Base-by-base conservation (phyloP, 2,888 invertebrate species). In the Oasisia sp. region DNA sequence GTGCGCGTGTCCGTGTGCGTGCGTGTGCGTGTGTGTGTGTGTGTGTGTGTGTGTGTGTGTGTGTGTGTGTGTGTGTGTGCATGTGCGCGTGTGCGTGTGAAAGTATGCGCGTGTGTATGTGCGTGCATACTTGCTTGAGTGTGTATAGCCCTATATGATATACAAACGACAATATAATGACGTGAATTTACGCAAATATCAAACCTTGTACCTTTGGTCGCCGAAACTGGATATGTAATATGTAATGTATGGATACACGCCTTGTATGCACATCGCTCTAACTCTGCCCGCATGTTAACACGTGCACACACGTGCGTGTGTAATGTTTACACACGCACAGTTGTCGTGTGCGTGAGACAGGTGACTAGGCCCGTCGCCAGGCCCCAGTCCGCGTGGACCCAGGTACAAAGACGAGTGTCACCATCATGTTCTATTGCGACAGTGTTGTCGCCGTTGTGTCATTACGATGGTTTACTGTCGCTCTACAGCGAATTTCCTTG, bases 361-460 rank as follows among this genome's bases (percentile, higher is more conserved):
- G 74, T 74, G 74, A 5, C 74, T 19, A 7, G 27, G 27, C 74
- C n/a, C 7, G 74, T 7, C 74, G 74, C 7, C 74, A 2, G 74
- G 74, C 74, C 7, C 19, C 27, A 14, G 74, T 27, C 19, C 4
- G 19, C 4, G 19, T 74, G 74, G 74, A 74, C 74, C 74, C 74
- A 74, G 74, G 74, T 74, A n/a, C 74, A 74, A 74, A n/a, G 74
- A 74, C 74, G 74, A 50, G 74, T 74, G 74, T 74, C 74, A 74
- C 74, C 74, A 7, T 74, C 27, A 19, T 74, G 74, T 74, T 74
- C 74, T 74, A 74, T 74, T 19, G 74, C 74, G 74, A 74, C 50
- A 9, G 74, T 74, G 74, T 74, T 74, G 74, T 74, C 74, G 27
- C 74, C 74, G 27, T 74, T 74, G 74, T 27, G 74, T 74, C 74